Conservation (phyloP, 2,113 vertebrate genomes). For the Rallus limicola region DNA sequence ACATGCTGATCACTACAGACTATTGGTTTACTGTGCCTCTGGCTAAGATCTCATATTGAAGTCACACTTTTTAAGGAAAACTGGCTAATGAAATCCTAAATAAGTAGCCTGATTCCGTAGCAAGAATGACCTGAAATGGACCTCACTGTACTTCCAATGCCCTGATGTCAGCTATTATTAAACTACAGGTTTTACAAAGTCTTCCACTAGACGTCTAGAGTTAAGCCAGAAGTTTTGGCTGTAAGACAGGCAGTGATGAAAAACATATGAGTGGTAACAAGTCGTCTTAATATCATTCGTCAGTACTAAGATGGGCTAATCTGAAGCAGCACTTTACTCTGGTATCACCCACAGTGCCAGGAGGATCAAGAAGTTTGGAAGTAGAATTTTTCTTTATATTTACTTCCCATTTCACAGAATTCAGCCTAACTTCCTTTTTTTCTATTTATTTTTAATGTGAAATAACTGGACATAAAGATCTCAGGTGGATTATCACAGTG, state of each 20-base stretch:
- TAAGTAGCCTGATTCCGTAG: not conserved
- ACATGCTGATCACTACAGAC: not conserved
- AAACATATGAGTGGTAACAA: slow-evolving; percentile 91
- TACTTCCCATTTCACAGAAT: slow-evolving; percentile 33
- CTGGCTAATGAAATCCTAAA: not conserved
- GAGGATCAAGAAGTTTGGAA: slow-evolving; percentile 66
- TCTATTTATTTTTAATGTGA: not conserved
- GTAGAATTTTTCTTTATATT: slow-evolving; percentile 31
- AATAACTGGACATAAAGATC: slow-evolving; percentile 59
- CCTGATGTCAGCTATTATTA: slow-evolving; percentile 78
- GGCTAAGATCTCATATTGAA: not conserved
- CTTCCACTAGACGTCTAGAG: slow-evolving; percentile 80
- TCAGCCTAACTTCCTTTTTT: not conserved
- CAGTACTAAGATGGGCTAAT: slow-evolving; percentile 84
- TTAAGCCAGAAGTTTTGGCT: slow-evolving; percentile 87
- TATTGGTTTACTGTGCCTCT: not conserved
- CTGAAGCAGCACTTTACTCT: slow-evolving; percentile 81
- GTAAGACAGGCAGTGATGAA: slow-evolving; percentile 88
- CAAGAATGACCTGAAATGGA: slow-evolving; percentile 67
- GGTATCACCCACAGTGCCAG: slow-evolving; percentile 81
- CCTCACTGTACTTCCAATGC: slow-evolving; percentile 67
- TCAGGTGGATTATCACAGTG: slow-evolving; percentile 70
- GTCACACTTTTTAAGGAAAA: not conserved
- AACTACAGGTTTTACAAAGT: slow-evolving; percentile 74
- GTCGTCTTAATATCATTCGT: slow-evolving; percentile 81